Evolutionary conservation across 1,140 invertebrate species (phyloP), one percentile per base, ranked within the genome.

Genomic region (Diorhabda carinulata): DNA sequence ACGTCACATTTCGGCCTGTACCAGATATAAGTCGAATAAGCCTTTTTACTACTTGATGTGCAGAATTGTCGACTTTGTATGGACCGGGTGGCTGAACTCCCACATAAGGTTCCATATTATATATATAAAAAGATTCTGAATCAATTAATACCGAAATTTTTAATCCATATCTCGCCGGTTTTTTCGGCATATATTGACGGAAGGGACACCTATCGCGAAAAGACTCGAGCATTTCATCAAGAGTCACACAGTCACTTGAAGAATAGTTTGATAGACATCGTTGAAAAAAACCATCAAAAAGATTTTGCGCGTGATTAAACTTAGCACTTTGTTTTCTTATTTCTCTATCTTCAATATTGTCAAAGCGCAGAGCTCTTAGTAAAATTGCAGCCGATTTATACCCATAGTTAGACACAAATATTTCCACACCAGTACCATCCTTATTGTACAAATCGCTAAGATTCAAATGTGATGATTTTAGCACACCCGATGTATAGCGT

Each of bases 401-500:
- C 57, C 60, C 56, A 70, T 70, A 47, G 61, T 57, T 40, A 65
- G 43, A 40, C 62, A 45, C n/a, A 56, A 70, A 70, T 41, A 81
- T 81, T 62, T 81, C 73, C 56, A 82, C 71, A n/a, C 82, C 83
- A 71, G 73, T 82, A 43, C 83, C 82, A 69, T 81, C 78, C 44
- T 66, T 68, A 7, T 64, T 58, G 77, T 77, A 79, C 66, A 86
- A 77, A 73, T 86, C 84, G 67, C 75, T 76, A 7, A 79, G 75
- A 74, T 83, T 82, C 61, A 81, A 78, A 78, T 64, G 40, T 4
- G n/a, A 56, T n/a, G 81, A 76, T 67, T 83, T 80, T 71, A 81
- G 78, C 69, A 84, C 79, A 4, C 84, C 83, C 70, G 80, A 78
- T 47, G 83, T 76, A 74, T 85, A 85, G 56, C 85, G 72, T 69